These are phyloP conservation scores for Hermaeophaga mercurialis DNA, from an alignment of 2,888 invertebrate genomes.

Conservation along the genomic window DNA sequence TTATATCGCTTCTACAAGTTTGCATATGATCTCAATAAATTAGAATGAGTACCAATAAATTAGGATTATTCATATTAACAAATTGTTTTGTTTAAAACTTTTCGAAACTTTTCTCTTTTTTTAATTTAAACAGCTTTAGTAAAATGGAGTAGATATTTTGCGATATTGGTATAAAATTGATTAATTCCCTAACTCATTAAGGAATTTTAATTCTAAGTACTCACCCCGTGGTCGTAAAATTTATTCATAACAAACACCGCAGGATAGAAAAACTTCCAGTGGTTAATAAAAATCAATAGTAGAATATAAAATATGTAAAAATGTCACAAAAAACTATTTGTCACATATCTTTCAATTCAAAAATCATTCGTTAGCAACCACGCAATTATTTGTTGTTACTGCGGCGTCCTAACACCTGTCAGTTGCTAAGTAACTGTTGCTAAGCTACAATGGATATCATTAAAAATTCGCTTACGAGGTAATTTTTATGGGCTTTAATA, in stretches of 20 bases:
- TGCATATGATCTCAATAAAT: too few species aligned
- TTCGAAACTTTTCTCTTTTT: too few species aligned
- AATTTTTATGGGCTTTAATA: too few species aligned
- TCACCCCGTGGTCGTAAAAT: conserved; percentile 31
- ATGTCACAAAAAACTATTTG: conserved; percentile 21
- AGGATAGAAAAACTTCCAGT: conserved; percentile 1
- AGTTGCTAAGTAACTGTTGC: neutral
- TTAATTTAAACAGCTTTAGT: too few species aligned
- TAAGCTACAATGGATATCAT: neutral
- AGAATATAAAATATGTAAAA: conserved; percentile 26
- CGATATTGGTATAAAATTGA: too few species aligned
- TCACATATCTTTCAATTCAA: conserved; percentile 5
- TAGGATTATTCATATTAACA: too few species aligned
- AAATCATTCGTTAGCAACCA: conserved; percentile 27
- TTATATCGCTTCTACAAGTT: too few species aligned
- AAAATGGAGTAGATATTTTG: too few species aligned
- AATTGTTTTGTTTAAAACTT: too few species aligned
- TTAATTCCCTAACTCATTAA: too few species aligned
- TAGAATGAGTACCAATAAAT: too few species aligned
- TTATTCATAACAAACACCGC: conserved; percentile 30
- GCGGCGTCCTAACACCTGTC: neutral
- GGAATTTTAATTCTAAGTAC: too few species aligned
- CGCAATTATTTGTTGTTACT: conserved; percentile 6
- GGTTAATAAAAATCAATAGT: neutral
- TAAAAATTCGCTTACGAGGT: neutral